Base-by-base conservation (phyloP, 1,140 invertebrate genomes). In the Drosophila takahashii region DNA sequence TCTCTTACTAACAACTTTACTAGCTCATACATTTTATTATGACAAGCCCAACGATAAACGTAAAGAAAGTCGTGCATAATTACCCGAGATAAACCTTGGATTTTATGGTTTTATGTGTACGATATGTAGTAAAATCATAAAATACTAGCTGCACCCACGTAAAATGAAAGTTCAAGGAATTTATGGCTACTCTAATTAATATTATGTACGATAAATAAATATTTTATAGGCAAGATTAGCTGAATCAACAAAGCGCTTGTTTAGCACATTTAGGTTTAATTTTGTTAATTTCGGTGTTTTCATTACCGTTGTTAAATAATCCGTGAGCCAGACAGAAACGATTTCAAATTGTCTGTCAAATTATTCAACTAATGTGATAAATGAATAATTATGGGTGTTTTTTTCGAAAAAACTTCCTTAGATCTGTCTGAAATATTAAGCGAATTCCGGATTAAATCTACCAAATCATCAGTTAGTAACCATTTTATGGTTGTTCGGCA, bases 31-130 rank as follows among this genome's bases (percentile, higher is more conserved):
- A n/a, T 56, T 52, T 52, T 53, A 48, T 75, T 75, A 74, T 75
- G 45, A 65, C 53, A 10, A 50, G 39, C 34, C 6, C 26, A 0
- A 22, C 34, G 36, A 70, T 54, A 45, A 60, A 47, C 53, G 22
- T 22, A 41, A 58, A 61, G 62, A 76, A 60, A 77, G 54, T 50
- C 37, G 15, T 65, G 47, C 62, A 57, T 75, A 75, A 75, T 50
- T 39, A 39, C 27, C 10, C 18, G 6, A 48, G 48, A 37, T 70
- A 69, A 67, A 11, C 26, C 16, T 36, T 15, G 29, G 39, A 36
- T 77, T 57, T 71, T 34, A 54, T 48, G 22, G 16, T 15, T 52
- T 52, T 39, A 61, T 61, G 22, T 13, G 9, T 53, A 34, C 37
- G 10, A 67, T 45, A 15, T 39, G 32, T 29, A 15, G 45, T 72